Conservation (phyloP, 2,888 invertebrate species). For the Dasysyrphus tricinctus region DNA sequence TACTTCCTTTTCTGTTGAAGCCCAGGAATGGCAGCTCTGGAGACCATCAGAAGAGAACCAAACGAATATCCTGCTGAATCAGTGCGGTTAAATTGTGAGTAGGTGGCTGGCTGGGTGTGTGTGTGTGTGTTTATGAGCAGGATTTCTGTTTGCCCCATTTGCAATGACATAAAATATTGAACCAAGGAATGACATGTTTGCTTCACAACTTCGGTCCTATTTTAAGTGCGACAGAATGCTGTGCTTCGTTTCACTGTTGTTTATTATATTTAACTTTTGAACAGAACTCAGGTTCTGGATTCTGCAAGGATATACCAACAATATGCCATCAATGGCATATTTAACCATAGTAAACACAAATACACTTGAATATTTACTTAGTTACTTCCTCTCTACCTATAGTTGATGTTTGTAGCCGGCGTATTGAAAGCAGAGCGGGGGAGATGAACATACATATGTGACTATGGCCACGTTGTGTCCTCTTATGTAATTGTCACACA, state of each 20-base stretch:
- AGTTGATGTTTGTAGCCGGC: background rate
- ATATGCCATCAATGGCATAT: conserved; percentile 41
- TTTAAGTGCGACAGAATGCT: conserved; percentile 46
- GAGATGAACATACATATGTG: conserved; percentile 33
- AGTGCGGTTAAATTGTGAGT: conserved; percentile 29
- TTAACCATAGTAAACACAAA: conserved; percentile 53
- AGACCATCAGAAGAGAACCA: conserved; percentile 9
- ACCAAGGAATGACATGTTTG: conserved; percentile 68
- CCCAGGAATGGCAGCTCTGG: conserved; percentile 17
- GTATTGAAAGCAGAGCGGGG: background rate
- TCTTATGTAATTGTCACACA: conserved; percentile 60
- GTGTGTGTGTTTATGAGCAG: conserved; percentile 28
- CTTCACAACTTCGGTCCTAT: conserved; percentile 28
- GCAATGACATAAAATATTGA: conserved; percentile 72
- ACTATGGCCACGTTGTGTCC: conserved; percentile 22
- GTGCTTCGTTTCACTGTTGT: conserved; percentile 38
- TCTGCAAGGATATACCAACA: conserved; percentile 18
- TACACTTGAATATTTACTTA: conserved; percentile 59
- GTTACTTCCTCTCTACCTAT: conserved; percentile 3
- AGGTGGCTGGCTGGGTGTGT: background rate
- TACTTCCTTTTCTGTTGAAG: background rate
- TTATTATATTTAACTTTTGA: conserved; percentile 62
- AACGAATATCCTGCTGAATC: conserved; percentile 42
- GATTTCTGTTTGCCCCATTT: conserved; percentile 65
- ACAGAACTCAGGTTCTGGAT: background rate